Percentiles rank a stretch among this genome's conserved stretches.
Conservation (phyloP, 2,888 invertebrate genomes). For the Litoditis marina region DNA sequence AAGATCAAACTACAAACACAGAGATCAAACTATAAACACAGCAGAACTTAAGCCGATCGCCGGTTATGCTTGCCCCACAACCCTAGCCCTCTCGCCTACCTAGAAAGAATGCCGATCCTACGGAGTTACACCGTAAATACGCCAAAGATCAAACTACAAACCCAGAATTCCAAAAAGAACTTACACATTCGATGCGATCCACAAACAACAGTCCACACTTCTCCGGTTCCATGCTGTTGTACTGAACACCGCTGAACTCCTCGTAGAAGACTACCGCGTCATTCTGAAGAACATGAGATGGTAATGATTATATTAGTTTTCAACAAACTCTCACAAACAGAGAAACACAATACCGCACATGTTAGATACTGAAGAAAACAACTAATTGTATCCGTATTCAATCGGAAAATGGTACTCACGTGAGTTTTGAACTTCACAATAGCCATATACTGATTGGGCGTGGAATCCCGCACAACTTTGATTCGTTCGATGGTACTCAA, state of each 20-base stretch:
- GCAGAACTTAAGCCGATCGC: too few relatives aligned
- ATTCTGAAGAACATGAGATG: slow-evolving; percentile 66
- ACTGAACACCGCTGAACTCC: slow-evolving; percentile 86
- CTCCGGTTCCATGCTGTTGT: slow-evolving; percentile 87
- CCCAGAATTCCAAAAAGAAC: slow-evolving; percentile 45
- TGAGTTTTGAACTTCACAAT: slow-evolving; percentile 76
- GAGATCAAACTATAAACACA: too few relatives aligned
- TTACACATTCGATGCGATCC: slow-evolving; percentile 80
- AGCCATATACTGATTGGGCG: slow-evolving; percentile 95
- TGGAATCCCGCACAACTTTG: slow-evolving; percentile 80
- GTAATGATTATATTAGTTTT: too few relatives aligned
- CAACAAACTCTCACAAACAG: neutral
- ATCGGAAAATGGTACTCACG: slow-evolving; percentile 61
- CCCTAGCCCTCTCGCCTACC: too few relatives aligned
- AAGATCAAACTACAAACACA: too few relatives aligned
- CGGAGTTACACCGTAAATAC: too few relatives aligned
- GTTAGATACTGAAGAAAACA: too few relatives aligned
- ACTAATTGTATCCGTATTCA: too few relatives aligned
- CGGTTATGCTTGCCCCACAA: too few relatives aligned
- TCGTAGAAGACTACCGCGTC: slow-evolving; percentile 87
- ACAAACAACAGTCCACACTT: slow-evolving; percentile 93
- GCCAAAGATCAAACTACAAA: too few relatives aligned
- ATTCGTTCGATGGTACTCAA: slow-evolving; percentile 24
- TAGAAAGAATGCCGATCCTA: too few relatives aligned
- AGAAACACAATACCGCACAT: neutral